Evolutionary conservation across 1,140 invertebrate genomes (phyloP).

Genomic region (Drosophila eugracilis): DNA sequence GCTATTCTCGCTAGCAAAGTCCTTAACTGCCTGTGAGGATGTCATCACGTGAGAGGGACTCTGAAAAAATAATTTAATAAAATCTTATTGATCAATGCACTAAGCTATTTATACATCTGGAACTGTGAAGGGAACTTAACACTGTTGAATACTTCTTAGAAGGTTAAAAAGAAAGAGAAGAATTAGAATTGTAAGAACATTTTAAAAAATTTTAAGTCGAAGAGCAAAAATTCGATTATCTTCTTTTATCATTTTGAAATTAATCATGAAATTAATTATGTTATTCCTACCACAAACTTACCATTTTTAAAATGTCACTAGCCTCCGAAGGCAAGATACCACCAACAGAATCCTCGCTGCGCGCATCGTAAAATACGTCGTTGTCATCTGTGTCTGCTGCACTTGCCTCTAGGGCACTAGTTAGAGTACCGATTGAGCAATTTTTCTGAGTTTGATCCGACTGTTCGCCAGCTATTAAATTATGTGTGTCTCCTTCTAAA

Average conservation of each 20-base stretch:
- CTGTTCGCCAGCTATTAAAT: conserved; percentile 14
- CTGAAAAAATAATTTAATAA: conserved; percentile 62
- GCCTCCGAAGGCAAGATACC: conserved; percentile 7
- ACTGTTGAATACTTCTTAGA: too few relatives aligned
- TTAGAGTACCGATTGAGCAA: neutral
- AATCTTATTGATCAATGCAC: conserved; percentile 27
- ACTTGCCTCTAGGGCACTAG: neutral
- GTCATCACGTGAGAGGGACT: conserved; percentile 18
- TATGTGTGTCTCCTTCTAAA: conserved; percentile 53
- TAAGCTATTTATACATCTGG: neutral
- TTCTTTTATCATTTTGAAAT: too few relatives aligned
- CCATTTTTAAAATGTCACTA: conserved; percentile 8
- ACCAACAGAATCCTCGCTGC: conserved; percentile 69
- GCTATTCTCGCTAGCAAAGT: conserved; percentile 11
- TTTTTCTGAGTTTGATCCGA: neutral
- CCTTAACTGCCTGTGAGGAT: conserved; percentile 4
- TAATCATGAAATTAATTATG: too few relatives aligned
- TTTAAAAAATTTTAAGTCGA: too few relatives aligned
- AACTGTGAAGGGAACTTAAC: neutral
- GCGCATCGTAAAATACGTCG: conserved; percentile 82
- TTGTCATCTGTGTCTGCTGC: conserved; percentile 61
- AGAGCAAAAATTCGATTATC: too few relatives aligned
- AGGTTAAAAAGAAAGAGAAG: too few relatives aligned
- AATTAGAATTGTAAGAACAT: too few relatives aligned
- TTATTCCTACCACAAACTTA: conserved; percentile 1